These are phyloP conservation scores for Ochotona princeps DNA, from an alignment of 2,113 vertebrate species.

Conservation along the genomic window DNA sequence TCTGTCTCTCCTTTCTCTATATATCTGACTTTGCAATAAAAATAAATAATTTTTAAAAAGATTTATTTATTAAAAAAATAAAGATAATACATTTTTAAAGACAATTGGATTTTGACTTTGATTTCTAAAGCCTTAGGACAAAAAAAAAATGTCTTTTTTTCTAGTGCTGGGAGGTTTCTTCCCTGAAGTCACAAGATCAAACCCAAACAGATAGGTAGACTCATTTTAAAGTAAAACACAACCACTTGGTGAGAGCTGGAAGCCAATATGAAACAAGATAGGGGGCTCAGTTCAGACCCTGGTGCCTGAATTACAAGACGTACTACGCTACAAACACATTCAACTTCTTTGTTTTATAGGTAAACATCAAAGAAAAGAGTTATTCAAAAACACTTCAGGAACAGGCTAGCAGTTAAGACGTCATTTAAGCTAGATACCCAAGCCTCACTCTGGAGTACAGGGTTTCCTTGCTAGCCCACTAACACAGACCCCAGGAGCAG, in stretches of 20 bases:
- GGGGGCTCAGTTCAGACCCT: constrained; percentile 41
- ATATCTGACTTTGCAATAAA: too few species aligned
- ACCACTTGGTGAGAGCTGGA: constrained; percentile 69
- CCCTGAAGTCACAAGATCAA: constrained; percentile 65
- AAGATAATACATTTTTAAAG: neutral
- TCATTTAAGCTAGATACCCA: too few species aligned
- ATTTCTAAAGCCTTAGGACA: constrained; percentile 64
- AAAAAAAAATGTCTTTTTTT: constrained; percentile 62
- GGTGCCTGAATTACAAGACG: neutral
- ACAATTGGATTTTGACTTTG: constrained; percentile 59
- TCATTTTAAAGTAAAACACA: constrained; percentile 62
- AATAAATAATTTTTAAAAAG: too few species aligned
- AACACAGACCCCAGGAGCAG: too few species aligned
- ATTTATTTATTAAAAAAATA: too few species aligned
- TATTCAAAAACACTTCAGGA: neutral
- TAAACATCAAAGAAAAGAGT: constrained; percentile 58
- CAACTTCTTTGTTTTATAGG: constrained; percentile 56
- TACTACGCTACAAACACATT: constrained; percentile 50
- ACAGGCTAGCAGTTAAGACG: too few species aligned
- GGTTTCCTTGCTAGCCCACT: too few species aligned
- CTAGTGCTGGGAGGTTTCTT: constrained; percentile 62
- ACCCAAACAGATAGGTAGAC: constrained; percentile 33
- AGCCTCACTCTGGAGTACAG: too few species aligned
- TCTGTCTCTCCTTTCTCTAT: too few species aligned
- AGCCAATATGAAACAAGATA: constrained; percentile 63